Base-by-base conservation (phyloP, 2,888 invertebrate species). In the Epsilonema sp. region DNA sequence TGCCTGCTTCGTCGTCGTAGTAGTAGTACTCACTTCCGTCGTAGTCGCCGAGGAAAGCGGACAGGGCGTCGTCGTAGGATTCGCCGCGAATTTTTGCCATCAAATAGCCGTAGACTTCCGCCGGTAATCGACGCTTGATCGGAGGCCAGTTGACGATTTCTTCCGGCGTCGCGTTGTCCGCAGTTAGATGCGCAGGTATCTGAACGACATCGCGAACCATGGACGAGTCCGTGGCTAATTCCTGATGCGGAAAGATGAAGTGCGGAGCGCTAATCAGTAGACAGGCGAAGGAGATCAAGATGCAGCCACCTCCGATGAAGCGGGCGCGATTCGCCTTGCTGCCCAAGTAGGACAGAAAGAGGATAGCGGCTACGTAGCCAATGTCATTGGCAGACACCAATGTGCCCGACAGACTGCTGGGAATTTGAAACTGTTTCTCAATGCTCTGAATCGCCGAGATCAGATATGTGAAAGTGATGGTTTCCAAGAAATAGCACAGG, bases 381-480 rank as follows among this genome's bases (percentile, higher is more conserved):
- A 62, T 61, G 47, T 63, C 62, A 39, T 57, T 55, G n/a, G 62
- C 62, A 1, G 60, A 60, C 3, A 62, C 59, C 58, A 62, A 59
- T 37, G 58, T 58, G 46, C 62, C 62, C 13, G 60, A 58, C 16
- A 63, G 47, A 42, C 57, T 51, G 13, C 57, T 57, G 22, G 62
- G 62, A 26, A 62, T 62, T 56, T 62, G 61, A 51, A 63, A 62
- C 47, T 62, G 62, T 42, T 43, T 19, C 21, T 48, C 47, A 19
- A 48, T 37, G 24, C 39, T 43, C 43, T 62, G 61, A 2, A 63
- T 52, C 2, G 62, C 59, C 1, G 58, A 55, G 23, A 62, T 60
- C 59, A 64, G 58, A 50, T 61, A 63, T 45, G 63, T 62, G 40
- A 61, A 60, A 26, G 60, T 61, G 46, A 63, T 63, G 19, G 63